Evolutionary conservation across 2,888 invertebrate species (phyloP).

Genomic region (Nemapogon koenigi): DNA sequence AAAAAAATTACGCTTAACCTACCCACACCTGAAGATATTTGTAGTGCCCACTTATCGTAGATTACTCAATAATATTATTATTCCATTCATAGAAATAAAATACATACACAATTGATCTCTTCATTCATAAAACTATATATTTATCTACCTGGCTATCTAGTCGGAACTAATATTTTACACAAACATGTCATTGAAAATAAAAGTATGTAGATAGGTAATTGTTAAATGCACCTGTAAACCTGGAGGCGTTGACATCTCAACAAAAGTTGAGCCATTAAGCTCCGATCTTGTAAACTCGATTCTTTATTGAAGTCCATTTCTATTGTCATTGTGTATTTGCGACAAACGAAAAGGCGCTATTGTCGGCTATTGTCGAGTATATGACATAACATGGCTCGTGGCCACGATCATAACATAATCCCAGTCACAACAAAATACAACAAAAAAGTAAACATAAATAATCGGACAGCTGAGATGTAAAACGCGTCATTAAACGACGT

Average conservation of each 20-base stretch:
- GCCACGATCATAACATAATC: background rate
- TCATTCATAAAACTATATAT: too few relatives aligned
- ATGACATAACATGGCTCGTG: conserved; percentile 38
- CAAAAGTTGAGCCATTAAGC: background rate
- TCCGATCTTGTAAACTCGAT: conserved; percentile 32
- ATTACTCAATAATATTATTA: too few relatives aligned
- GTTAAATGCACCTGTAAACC: too few relatives aligned
- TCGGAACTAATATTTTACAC: too few relatives aligned
- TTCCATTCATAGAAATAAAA: too few relatives aligned
- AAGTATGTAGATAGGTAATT: too few relatives aligned
- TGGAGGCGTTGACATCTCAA: background rate
- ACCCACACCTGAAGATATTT: too few relatives aligned
- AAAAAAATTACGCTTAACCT: too few relatives aligned
- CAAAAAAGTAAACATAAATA: background rate
- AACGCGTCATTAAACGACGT: conserved; percentile 1
- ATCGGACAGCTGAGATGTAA: background rate
- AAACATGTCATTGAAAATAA: too few relatives aligned
- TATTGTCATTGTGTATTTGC: conserved; percentile 38
- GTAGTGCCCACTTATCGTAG: too few relatives aligned
- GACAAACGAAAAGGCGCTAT: conserved; percentile 36
- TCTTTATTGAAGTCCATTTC: conserved; percentile 38
- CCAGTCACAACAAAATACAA: background rate
- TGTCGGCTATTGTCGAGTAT: conserved; percentile 25
- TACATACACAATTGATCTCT: too few relatives aligned
- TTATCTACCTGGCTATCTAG: too few relatives aligned